Evolutionary conservation across 2,888 invertebrate genomes (phyloP), one percentile per base, ranked within the genome.

Genomic region (Adelphocoris suturalis): DNA sequence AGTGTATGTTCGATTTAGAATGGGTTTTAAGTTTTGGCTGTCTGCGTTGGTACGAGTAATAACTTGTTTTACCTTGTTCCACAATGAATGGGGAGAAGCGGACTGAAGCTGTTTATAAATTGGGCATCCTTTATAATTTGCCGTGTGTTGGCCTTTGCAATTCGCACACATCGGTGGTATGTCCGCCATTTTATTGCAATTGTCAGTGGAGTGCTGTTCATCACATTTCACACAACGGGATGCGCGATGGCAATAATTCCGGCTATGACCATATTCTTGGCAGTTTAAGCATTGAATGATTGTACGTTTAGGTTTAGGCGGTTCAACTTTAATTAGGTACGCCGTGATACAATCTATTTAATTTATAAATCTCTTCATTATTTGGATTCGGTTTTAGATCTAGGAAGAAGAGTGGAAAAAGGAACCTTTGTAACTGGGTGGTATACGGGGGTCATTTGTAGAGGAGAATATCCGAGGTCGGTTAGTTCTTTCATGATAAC

Each of bases 71-170:
- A 4, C 28, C 75, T 75, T 75, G 75, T 27, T 27, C 28, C 23
- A 27, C 5, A 27, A 1, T 11, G 23, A 75, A 9, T n/a, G 75
- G 19, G 23, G 23, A 16, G 23, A 27, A 27, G 23, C 23, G 19
- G 75, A n/a, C 75, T 78, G 78, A 11, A 46, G 46, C 27, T 28
- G 78, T 12, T 4, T n/a, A 28, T 78, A n/a, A 16, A 27, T n/a
- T 78, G 78, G 78, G 19, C 78, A 78, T 12, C 28, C 78, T 78
- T 78, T 78, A 27, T 78, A 11, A 46, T 78, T 78, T 12, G 78
- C 28, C 14, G 78, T 78, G 78, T 78, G 78, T 28, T 23, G 28
- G 16, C 78, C 78, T 28, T n/a, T 28, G 28, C 78, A 78, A 16
- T 78, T 78, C n/a, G 16, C 28, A 78, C 46, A 78, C 1, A 28